Base-by-base conservation (phyloP, 2,888 invertebrate species). In the Sesamia inferens region DNA sequence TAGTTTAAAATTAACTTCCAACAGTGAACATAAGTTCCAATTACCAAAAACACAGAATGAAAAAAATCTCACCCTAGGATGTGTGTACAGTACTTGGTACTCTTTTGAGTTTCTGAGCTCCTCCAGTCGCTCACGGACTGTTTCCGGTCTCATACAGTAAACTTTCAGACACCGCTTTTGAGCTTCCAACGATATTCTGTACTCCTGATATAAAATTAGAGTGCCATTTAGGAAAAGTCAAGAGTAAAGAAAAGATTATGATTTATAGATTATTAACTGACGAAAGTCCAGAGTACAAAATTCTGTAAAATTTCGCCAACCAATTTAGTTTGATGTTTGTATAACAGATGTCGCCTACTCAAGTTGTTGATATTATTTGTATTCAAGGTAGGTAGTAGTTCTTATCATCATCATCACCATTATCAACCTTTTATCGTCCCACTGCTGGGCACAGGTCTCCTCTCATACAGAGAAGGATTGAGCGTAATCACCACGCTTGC, bases 71-170 rank as follows among this genome's bases (percentile, higher is more conserved):
- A 97, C 96, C 78, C 97, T 95, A 5, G 97, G 97, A 93, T 98
- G 97, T 14, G 96, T 94, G 22, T 94, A 92, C 42, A 98, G 91
- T 0, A 97, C 94, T 85, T 96, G 92, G 78, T 97, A 97, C 86
- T 98, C 97, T 51, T 97, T 97, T 44, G 96, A 93, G 48, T 91
- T 93, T 61, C 94, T 92, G 0, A 98, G 90, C 78, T 97, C 96
- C 0, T 96, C 90, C 2, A 98, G 89, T 11, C 98, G 95, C 55
- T 95, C 89, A 24, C 95, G 88, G 0, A 98, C 96, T 0, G 97
- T 97, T 44, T 96, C 93, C 0, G 97, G 94, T 0, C 96, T 92
- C 85, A 98, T 92, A 6, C 97, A 96, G 66, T 97, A 97, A 2
- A 98, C 93, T 82, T 96, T 96, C 48, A 97, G 92, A 85, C 96